phyloP scores from a whole-genome alignment of 2,888 invertebrate genomes.

The Aricia artaxerxes region DNA sequence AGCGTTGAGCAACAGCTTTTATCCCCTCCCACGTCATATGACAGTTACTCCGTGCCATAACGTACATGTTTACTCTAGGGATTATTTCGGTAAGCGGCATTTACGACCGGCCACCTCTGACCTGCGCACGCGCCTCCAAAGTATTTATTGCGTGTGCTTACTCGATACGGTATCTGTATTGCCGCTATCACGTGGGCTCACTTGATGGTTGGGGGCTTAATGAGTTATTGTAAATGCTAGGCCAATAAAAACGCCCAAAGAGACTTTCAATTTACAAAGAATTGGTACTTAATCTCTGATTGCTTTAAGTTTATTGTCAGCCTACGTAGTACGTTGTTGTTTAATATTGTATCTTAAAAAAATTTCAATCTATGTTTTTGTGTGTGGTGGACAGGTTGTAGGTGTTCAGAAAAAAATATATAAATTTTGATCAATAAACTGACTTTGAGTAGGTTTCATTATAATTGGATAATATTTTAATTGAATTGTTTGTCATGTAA shows the following conservation, averaged over 20 bases:
- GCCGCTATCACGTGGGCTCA: conserved; percentile 7
- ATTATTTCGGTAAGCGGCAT: conserved; percentile 11
- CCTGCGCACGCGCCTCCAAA: conserved; percentile 45
- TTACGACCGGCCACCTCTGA: conserved; percentile 47
- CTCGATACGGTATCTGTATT: conserved; percentile 9
- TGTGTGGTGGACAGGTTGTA: not conserved
- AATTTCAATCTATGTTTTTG: no score
- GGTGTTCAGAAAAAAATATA: not conserved
- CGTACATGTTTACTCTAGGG: not conserved
- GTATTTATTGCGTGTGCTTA: not conserved
- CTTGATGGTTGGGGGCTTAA: conserved; percentile 1
- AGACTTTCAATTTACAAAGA: not conserved
- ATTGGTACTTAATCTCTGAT: not conserved
- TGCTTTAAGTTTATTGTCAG: not conserved
- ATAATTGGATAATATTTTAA: no score
- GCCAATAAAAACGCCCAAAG: not conserved
- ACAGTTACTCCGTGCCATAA: not conserved
- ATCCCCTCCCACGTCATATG: not conserved
- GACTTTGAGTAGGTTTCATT: no score
- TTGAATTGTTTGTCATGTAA: not conserved
- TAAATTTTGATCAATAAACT: no score
- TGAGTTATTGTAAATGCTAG: conserved; percentile 6
- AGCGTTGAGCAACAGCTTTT: not conserved
- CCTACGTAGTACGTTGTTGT: not conserved
- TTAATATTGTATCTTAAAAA: not conserved